Evolutionary conservation across 35 echinoderm and acorn worm species (phyloP), one percentile per base, ranked within the genome.

Genomic region (Chiridota heheva): DNA sequence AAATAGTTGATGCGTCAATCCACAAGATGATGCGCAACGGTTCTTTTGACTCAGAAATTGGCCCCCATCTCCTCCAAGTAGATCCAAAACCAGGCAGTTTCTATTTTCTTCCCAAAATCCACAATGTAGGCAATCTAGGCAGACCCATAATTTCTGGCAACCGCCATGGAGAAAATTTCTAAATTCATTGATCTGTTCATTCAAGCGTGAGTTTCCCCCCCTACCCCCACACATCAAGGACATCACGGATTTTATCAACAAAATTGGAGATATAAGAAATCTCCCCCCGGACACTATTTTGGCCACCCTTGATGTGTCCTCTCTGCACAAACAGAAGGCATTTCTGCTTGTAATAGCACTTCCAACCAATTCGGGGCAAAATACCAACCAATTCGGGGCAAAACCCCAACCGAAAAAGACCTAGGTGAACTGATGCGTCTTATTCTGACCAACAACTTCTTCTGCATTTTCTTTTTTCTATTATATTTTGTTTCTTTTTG

Each of bases 201-300:
- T 69, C 35, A 69, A 17, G n/a, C n/a, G n/a, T n/a, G n/a, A n/a
- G n/a, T n/a, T 72, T 7, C 0, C 6, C 7, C 8, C 63, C 2
- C 63, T 72, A 7, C 73, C 73, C 62, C 58, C 46, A 13, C 58
- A 77, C 33, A 43, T 79, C 60, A 26, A 62, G 24, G 75, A 60
- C 55, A 79, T 55, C 75, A 60, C 55, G 27, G 51, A 79, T 26
- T 39, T 59, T 24, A 58, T 79, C 75, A 6, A 31, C 15, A 79
- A 62, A 63, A 63, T 79, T 39, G 0, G 35, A 16, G 1, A 34
- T 18, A 58, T 62, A 6, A 33, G 38, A 60, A 22, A 35, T 8
- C 22, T 60, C 57, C 75, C 75, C 0, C 35, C 31, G 35, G 49
- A 62, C 25, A 62, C 75, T 25, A 35, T 63, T 20, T 34, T 63